Conservation (phyloP, 2,797 vertebrate species). For the Lacerta bilineata region DNA sequence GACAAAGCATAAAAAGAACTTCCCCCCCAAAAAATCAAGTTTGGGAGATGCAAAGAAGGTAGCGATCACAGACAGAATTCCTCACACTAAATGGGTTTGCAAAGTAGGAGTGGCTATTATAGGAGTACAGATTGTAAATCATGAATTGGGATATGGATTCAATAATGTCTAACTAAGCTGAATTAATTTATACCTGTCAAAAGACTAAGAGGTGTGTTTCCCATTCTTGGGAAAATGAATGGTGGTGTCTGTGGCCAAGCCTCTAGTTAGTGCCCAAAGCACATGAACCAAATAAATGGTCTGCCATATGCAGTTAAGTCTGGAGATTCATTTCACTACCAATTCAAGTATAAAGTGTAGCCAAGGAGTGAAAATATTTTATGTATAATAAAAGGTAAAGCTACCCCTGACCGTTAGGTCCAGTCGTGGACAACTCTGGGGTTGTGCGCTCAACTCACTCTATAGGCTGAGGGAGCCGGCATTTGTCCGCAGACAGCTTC, state of each 20-base stretch:
- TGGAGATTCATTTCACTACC: background rate
- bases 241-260: too few relatives aligned
- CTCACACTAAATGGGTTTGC: background rate
- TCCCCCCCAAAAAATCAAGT: background rate
- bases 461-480: too few relatives aligned
- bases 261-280: background rate
- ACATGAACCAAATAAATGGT: background rate
- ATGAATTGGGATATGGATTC: background rate
- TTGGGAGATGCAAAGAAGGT: background rate
- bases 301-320: background rate
- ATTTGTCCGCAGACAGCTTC: too few relatives aligned
- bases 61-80: background rate
- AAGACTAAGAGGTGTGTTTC: too few relatives aligned
- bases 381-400: background rate
- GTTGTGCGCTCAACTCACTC: too few relatives aligned
- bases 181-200: background rate
- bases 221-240: background rate
- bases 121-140: conserved; percentile 27
- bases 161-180: background rate
- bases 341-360: background rate
- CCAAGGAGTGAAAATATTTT: background rate
- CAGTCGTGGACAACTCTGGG: too few relatives aligned
- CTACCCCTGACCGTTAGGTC: too few relatives aligned
- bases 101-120: background rate
- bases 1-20: background rate